phyloP scores from a whole-genome alignment of 2,888 invertebrate genomes.

The Dicycla oo region DNA sequence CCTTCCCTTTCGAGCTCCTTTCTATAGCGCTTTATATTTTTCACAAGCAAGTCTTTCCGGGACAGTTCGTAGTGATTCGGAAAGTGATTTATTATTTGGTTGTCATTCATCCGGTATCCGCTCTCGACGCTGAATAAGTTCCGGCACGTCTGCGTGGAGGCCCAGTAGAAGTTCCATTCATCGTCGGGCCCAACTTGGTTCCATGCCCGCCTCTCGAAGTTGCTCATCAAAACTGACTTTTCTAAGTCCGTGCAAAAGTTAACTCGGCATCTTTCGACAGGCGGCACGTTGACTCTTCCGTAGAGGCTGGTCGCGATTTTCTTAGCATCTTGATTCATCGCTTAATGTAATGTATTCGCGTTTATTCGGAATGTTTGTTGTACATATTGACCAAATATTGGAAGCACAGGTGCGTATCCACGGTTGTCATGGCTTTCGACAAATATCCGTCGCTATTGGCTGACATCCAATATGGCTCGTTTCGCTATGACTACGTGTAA shows the following conservation, averaged over 20 bases:
- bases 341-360: constrained; percentile 44
- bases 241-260: constrained; percentile 80
- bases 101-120: constrained; percentile 91
- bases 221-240: constrained; percentile 80
- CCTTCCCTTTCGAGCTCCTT: constrained; percentile 98
- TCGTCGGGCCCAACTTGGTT: constrained; percentile 95
- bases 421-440: constrained; percentile 78
- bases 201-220: constrained; percentile 91
- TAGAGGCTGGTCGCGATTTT: constrained; percentile 83
- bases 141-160: constrained; percentile 96
- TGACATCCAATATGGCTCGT: constrained; percentile 75
- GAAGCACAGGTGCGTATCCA: constrained; percentile 72
- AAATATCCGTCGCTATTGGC: constrained; percentile 78
- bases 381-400: constrained; percentile 75
- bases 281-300: constrained; percentile 83
- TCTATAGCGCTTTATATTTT: constrained; percentile 98
- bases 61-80: constrained; percentile 98
- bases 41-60: constrained; percentile 98
- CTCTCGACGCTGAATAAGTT: constrained; percentile 93
- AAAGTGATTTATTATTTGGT: constrained; percentile 98
- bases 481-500: constrained; percentile 85
- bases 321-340: constrained; percentile 81
- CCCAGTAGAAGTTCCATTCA: constrained; percentile 99
- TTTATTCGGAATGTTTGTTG: constrained; percentile 63
- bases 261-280: constrained; percentile 87